These are phyloP conservation scores for Phalera bucephala DNA, from an alignment of 2,888 invertebrate species.

Conservation along the genomic window DNA sequence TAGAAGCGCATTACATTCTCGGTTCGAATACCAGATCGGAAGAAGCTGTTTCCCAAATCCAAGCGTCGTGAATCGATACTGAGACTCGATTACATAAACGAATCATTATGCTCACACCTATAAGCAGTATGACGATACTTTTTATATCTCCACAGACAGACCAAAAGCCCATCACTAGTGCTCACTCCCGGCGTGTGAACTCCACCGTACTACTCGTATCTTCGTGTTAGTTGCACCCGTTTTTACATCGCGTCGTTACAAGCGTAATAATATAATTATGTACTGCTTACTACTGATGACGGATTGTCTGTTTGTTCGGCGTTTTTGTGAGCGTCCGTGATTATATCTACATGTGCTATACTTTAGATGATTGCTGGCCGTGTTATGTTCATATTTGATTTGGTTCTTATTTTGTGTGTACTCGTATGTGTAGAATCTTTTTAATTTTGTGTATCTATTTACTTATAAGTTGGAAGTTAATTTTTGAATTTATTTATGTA, in stretches of 20 bases:
- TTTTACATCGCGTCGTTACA: not conserved
- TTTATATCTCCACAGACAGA: too few species aligned
- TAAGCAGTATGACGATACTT: too few species aligned
- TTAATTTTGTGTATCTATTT: too few species aligned
- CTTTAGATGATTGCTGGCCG: not conserved
- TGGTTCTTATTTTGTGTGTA: not conserved
- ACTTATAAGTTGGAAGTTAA: too few species aligned
- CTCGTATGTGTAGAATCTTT: too few species aligned
- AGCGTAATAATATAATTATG: slow-evolving; percentile 3
- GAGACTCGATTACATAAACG: too few species aligned
- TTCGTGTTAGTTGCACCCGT: slow-evolving; percentile 4
- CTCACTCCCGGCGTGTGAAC: not conserved
- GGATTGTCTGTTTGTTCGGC: slow-evolving; percentile 1
- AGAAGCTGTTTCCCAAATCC: too few species aligned
- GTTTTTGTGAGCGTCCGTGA: not conserved
- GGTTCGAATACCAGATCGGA: slow-evolving; percentile 19
- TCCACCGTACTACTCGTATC: not conserved
- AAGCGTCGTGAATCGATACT: too few species aligned
- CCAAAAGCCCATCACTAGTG: not conserved
- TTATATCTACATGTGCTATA: slow-evolving; percentile 2
- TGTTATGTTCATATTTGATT: too few species aligned
- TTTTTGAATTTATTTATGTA: too few species aligned
- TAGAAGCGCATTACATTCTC: too few species aligned
- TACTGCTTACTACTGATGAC: not conserved
- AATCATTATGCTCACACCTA: too few species aligned